Conservation (phyloP, 2,888 invertebrate genomes). For the Drosophila tripunctata region DNA sequence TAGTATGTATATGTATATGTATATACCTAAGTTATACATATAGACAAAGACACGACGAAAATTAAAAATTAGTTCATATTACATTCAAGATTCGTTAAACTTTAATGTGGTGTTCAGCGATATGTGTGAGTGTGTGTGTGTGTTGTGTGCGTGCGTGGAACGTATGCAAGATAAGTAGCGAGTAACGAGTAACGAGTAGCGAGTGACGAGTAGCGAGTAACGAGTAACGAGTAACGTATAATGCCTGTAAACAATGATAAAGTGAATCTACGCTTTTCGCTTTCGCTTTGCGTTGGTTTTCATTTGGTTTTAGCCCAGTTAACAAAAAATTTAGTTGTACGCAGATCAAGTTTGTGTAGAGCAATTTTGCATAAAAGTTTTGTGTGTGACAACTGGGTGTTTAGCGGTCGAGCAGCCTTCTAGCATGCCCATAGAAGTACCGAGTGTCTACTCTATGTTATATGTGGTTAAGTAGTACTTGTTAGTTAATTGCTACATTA, state of each 20-base stretch:
- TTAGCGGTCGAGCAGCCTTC: too few relatives aligned
- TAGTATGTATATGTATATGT: constrained; percentile 1
- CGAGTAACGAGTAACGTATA: constrained; percentile 3
- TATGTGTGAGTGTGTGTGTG: constrained; percentile 50
- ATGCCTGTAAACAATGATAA: constrained; percentile 13
- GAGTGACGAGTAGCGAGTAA: constrained; percentile 5
- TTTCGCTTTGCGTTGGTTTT: constrained; percentile 11
- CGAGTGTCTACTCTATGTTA: too few relatives aligned
- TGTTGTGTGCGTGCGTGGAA: constrained; percentile 11
- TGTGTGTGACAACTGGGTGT: too few relatives aligned
- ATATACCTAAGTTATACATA: constrained; percentile 13
- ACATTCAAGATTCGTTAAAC: constrained; percentile 5
- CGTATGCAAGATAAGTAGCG: constrained; percentile 1
- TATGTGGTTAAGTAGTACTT: constrained; percentile 11
- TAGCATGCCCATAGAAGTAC: constrained; percentile 30
- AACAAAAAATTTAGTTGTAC: neutral
- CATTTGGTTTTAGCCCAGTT: neutral
- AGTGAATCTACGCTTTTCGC: constrained; percentile 1
- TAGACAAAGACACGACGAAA: constrained; percentile 25
- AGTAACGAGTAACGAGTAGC: constrained; percentile 4
- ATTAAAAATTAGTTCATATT: constrained; percentile 8
- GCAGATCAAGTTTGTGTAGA: neutral
- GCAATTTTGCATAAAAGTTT: neutral
- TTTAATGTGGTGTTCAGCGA: constrained; percentile 42
- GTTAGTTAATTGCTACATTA: constrained; percentile 28